Evolutionary conservation across 1,140 invertebrate species (phyloP).

Genomic region (Plodia interpunctella): DNA sequence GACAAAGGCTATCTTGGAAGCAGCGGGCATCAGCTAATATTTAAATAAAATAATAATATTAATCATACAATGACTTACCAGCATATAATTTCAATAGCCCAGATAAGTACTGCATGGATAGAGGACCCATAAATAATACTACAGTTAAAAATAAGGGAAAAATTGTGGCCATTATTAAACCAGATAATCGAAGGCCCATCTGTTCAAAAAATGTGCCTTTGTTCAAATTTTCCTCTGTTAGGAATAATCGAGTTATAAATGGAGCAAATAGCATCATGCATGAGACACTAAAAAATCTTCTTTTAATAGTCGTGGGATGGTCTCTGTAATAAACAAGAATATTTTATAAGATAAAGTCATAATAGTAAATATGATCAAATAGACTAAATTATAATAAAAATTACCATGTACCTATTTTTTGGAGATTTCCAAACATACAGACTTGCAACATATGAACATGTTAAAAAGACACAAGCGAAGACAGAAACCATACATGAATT

Average conservation of each 20-base stretch:
- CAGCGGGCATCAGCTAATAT: too few species aligned
- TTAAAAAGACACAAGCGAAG: slow-evolving; percentile 82
- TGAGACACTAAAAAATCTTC: slow-evolving; percentile 90
- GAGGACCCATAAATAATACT: slow-evolving; percentile 90
- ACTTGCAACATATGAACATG: slow-evolving; percentile 87
- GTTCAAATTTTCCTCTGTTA: slow-evolving; percentile 78
- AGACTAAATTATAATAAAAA: neutral
- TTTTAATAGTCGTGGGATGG: slow-evolving; percentile 92
- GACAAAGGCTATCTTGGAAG: too few species aligned
- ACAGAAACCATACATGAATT: slow-evolving; percentile 46
- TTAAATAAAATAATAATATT: too few species aligned
- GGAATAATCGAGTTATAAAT: slow-evolving; percentile 83
- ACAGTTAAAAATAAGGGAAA: slow-evolving; percentile 89
- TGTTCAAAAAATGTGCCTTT: slow-evolving; percentile 83
- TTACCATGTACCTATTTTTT: slow-evolving; percentile 85
- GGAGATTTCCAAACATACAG: slow-evolving; percentile 89
- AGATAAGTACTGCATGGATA: slow-evolving; percentile 84
- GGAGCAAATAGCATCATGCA: slow-evolving; percentile 89
- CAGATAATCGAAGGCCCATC: slow-evolving; percentile 85
- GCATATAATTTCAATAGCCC: slow-evolving; percentile 83
- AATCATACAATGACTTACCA: too few species aligned
- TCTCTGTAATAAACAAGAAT: slow-evolving; percentile 80
- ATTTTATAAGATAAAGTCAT: slow-evolving; percentile 5
- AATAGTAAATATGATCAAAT: too few species aligned
- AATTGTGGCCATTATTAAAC: slow-evolving; percentile 84